These are phyloP conservation scores for Trachelus iudaicus DNA, from an alignment of 2,888 invertebrate genomes.

Conservation along the genomic window DNA sequence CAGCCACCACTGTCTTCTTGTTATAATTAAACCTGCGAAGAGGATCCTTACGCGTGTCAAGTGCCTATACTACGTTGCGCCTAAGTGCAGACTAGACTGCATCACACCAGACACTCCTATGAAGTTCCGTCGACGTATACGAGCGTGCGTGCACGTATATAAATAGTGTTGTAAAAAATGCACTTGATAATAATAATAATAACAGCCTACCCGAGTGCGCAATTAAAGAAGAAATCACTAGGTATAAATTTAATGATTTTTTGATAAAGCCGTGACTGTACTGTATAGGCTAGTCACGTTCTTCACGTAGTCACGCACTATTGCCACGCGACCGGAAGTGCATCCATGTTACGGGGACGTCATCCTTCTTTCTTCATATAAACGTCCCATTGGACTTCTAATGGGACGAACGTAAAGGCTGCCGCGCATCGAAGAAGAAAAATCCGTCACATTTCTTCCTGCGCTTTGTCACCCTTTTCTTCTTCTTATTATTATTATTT, in stretches of 20 bases:
- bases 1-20: background rate
- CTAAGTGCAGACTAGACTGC: background rate
- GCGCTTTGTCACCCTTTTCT: slow-evolving; percentile 25
- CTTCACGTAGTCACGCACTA: background rate
- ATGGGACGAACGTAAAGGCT: background rate
- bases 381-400: background rate
- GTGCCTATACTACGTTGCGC: background rate
- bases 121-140: background rate
- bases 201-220: background rate
- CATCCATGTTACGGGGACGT: background rate
- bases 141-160: background rate
- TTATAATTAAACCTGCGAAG: background rate
- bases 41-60: background rate
- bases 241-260: background rate
- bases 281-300: background rate
- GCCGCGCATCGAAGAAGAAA: background rate
- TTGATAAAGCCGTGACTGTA: background rate
- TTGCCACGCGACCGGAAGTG: background rate
- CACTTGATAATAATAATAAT: background rate
- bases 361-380: background rate
- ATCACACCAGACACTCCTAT: background rate
- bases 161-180: background rate
- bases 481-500: background rate
- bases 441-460: background rate
- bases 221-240: background rate